Percentiles rank a stretch among this genome's conserved stretches.
Evolutionary conservation across 1,140 invertebrate species (phyloP).

Genomic region (Danaus melanippus): DNA sequence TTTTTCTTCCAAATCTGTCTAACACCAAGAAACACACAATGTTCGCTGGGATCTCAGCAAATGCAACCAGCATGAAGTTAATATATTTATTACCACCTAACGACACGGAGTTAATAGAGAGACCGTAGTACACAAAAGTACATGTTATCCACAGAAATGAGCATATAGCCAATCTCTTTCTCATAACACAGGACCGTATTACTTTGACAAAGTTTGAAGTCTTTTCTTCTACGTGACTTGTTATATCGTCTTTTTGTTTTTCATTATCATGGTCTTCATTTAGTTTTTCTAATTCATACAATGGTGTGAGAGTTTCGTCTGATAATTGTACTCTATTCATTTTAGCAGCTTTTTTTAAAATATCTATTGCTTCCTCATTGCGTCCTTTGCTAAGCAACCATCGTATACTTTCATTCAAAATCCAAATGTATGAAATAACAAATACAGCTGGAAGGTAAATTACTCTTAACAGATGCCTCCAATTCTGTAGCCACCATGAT

Average conservation of each 20-base stretch:
- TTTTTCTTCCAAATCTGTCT: constrained; percentile 57
- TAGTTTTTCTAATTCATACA: constrained; percentile 36
- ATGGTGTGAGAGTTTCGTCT: constrained; percentile 65
- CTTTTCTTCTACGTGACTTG: constrained; percentile 15
- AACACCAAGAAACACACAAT: constrained; percentile 53
- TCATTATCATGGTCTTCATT: constrained; percentile 15
- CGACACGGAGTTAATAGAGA: constrained; percentile 78
- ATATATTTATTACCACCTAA: constrained; percentile 76
- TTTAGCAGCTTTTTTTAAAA: constrained; percentile 76
- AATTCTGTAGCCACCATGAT: constrained; percentile 79
- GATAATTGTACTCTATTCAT: constrained; percentile 78
- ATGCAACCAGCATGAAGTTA: constrained; percentile 73
- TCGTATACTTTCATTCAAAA: constrained; percentile 78
- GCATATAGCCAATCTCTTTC: constrained; percentile 44
- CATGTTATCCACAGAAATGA: constrained; percentile 64
- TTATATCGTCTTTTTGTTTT: constrained; percentile 23
- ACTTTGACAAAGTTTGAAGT: constrained; percentile 40
- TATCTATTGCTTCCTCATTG: constrained; percentile 70
- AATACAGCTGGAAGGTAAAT: constrained; percentile 79
- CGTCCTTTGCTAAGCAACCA: constrained; percentile 82
- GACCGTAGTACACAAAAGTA: constrained; percentile 78
- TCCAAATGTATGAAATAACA: constrained; percentile 76
- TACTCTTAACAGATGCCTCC: constrained; percentile 78
- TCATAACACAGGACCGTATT: constrained; percentile 53
- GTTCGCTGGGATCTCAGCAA: constrained; percentile 75